phyloP scores from a whole-genome alignment of 2,113 vertebrate genomes.

The Aptenodytes patagonicus region DNA sequence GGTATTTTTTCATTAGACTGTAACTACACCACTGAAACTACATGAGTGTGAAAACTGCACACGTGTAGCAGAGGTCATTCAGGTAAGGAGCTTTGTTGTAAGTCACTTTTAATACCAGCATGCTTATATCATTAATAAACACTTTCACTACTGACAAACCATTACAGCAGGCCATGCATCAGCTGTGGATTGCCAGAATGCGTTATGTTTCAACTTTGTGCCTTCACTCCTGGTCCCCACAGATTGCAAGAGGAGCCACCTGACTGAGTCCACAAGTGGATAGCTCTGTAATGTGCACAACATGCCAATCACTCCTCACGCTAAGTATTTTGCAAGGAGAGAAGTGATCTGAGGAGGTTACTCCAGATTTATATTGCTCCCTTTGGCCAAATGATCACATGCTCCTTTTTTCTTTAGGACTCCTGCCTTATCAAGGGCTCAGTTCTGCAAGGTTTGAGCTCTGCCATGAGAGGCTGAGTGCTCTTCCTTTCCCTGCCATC shows the following conservation, averaged over 20 bases:
- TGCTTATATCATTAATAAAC: background rate
- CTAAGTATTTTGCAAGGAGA: background rate
- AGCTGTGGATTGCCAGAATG: background rate
- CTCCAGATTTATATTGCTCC: background rate
- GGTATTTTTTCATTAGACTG: background rate
- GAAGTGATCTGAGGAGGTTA: background rate
- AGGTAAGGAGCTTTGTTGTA: background rate
- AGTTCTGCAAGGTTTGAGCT: background rate
- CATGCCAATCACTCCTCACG: accelerated
- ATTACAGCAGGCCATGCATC: background rate
- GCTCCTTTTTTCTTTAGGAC: background rate
- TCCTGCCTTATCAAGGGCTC: background rate
- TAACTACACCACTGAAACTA: background rate
- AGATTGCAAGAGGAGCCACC: background rate
- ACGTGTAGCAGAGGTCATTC: background rate
- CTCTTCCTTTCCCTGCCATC: background rate
- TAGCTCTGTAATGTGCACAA: background rate
- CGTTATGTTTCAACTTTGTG: background rate
- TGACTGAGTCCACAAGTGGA: background rate
- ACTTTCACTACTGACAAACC: background rate
- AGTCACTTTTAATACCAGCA: background rate
- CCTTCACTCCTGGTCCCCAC: background rate
- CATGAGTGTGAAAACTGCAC: background rate
- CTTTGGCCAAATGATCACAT: background rate
- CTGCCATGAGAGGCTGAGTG: accelerated